Base-by-base conservation (phyloP, 2,888 invertebrate genomes). In the Andrena minutula region DNA sequence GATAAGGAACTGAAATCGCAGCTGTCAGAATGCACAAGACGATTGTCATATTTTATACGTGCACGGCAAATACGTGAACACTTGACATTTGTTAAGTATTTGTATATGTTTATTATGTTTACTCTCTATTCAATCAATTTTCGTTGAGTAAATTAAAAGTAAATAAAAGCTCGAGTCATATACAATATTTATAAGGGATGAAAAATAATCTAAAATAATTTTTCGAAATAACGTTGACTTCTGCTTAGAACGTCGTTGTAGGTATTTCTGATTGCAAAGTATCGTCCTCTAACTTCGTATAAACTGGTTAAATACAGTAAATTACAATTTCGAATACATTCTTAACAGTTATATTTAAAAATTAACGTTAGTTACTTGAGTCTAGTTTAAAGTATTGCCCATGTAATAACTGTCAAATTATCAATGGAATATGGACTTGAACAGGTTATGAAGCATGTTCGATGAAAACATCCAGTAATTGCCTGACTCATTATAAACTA, bases 31-130 rank as follows among this genome's bases (percentile, higher is more conserved):
- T 10, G 32, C 30, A 2, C 23, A 16, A 26, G 23, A 12, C 76
- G 86, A 86, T 74, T 53, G 86, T 86, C 86, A 75, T 8, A 51
- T 86, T 74, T 86, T 73, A 53, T 28, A 10, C 12, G 49, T 63
- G 16, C 65, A 47, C 47, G 68, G 65, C 60, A 71, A 71, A 74
- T 56, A 68, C 8, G 65, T 32, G 32, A 51, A 51, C 47, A 68
- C 72, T 53, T 60, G 63, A 80, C 28, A 73, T 72, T 41, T 7
- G 8, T 58, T 8, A 28, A 4, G 20, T 20, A 23, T 6, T 28
- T 10, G n/a, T 32, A 2, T 12, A 26, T 10, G 8, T 49, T 56
- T 7, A 7, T 53, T 2, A 32, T 47, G 6, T 23, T 5, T 30
- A 35, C 16, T 60, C 56, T 12, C 8, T 56, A 56, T 23, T 56